Percentiles rank a stretch among this genome's conserved stretches.
Conservation (phyloP, 2,797 vertebrate species). For the Poeciliopsis paucimaculata region DNA sequence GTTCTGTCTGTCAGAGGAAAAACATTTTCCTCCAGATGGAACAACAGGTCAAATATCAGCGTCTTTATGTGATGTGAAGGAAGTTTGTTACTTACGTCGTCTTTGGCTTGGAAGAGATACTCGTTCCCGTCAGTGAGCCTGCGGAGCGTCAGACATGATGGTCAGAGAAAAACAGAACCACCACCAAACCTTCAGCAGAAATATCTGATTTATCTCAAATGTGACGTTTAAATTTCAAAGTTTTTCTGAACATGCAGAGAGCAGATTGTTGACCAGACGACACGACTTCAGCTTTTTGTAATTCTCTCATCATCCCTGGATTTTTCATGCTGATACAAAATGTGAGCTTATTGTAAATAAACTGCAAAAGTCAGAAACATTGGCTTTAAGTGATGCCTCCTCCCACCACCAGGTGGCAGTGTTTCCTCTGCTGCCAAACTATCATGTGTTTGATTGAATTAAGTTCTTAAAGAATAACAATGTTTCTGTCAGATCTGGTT, state of each 20-base stretch:
- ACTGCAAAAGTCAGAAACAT: too few species aligned
- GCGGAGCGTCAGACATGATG: slow-evolving; percentile 47
- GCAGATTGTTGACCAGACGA: neutral
- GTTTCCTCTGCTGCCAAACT: too few species aligned
- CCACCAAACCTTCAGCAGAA: neutral
- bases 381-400: too few species aligned
- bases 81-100: slow-evolving; percentile 88
- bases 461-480: too few species aligned
- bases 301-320: too few species aligned
- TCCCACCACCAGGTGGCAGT: too few species aligned
- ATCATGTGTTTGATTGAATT: too few species aligned
- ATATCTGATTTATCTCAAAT: neutral
- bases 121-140: slow-evolving; percentile 97
- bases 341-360: too few species aligned
- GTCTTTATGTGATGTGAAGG: neutral
- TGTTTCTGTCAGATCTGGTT: too few species aligned
- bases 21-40: neutral
- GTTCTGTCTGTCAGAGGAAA: neutral
- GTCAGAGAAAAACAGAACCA: neutral
- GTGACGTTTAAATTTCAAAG: neutral
- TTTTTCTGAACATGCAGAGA: neutral
- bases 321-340: too few species aligned
- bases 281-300: too few species aligned
- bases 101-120: slow-evolving; percentile 99
- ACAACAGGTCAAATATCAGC: neutral